Evolutionary conservation across 1,140 invertebrate species (phyloP), one percentile per base, ranked within the genome.

Genomic region (Teleogryllus occipitalis): DNA sequence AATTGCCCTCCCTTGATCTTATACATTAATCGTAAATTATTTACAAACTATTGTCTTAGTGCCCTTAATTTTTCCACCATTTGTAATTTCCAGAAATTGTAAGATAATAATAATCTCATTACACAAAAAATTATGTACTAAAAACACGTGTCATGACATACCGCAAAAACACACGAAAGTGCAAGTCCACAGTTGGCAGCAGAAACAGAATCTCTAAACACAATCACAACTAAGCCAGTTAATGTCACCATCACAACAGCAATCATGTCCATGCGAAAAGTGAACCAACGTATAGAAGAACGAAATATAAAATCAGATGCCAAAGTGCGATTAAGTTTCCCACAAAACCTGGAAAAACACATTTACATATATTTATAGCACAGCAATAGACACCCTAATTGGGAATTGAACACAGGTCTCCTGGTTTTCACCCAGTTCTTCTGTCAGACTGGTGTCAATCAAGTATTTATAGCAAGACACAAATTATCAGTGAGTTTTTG

Each of bases 111-210:
- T 65, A 22, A 78, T 1, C 48, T 65, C 0, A n/a, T n/a, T 49
- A 15, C 8, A 10, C 48, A 8, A 8, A n/a, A 78, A 78, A 54
- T 4, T 54, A 39, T 39, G 5, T 39, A 39, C 27, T 46, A 39
- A 5, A 39, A 39, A 75, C 39, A 46, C 12, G 22, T 74, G 22
- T 5, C 47, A 47, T 76, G 54, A 80, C 83, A 82, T 79, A 89
- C 88, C 82, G 86, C 86, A 79, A 88, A 85, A 47, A 88, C 84
- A 77, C 76, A 89, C 7, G 88, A 86, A 21, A 90, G 82, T 8
- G 88, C 88, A 77, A 90, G 84, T 8, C 89, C 89, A 46, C 89
- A 88, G 74, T 87, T 79, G 8, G 88, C 87, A 54, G 89, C 85
- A 10, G 84, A 83, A n/a, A 86, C 83, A 22, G 83, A 81, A 27